A percentile compares a stretch with the other conserved stretches of the same genome.
phyloP scores from a whole-genome alignment of 2,113 vertebrate genomes.

The Craseonycteris thonglongyai region DNA sequence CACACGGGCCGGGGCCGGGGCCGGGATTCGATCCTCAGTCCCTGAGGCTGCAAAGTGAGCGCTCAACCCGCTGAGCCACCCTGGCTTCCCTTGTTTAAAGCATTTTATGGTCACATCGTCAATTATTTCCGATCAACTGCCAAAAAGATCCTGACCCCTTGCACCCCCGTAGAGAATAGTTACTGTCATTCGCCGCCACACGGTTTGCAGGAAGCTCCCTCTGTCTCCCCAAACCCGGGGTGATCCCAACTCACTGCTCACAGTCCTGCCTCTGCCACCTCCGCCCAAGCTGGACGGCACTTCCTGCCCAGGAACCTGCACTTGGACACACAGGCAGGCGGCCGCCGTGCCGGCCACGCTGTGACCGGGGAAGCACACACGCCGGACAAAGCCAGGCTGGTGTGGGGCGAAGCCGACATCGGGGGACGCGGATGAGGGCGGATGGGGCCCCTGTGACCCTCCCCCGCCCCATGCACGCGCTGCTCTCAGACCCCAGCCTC shows the following conservation, averaged over 20 bases:
- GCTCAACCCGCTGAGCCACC: too few relatives aligned
- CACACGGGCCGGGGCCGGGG: too few relatives aligned
- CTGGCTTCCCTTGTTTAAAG: neutral
- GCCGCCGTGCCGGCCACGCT: neutral
- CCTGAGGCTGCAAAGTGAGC: too few relatives aligned
- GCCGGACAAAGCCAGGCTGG: neutral
- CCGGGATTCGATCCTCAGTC: too few relatives aligned
- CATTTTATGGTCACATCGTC: neutral
- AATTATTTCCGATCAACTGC: neutral
- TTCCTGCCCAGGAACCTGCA: too few relatives aligned
- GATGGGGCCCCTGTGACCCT: accelerated
- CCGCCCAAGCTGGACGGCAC: too few relatives aligned
- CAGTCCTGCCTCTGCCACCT: neutral
- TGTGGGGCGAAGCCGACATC: neutral
- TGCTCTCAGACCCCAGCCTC: neutral
- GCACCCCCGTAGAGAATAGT: neutral
- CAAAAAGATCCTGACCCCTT: neutral
- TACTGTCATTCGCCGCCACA: neutral
- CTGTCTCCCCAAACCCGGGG: too few relatives aligned
- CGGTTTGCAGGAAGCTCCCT: neutral
- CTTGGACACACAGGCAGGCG: too few relatives aligned
- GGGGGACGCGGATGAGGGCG: neutral
- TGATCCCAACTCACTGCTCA: neutral
- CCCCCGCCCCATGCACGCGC: too few relatives aligned
- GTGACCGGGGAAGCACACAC: neutral